Evolutionary conservation across 2,888 invertebrate species (phyloP).

Genomic region (Tipula unca): DNA sequence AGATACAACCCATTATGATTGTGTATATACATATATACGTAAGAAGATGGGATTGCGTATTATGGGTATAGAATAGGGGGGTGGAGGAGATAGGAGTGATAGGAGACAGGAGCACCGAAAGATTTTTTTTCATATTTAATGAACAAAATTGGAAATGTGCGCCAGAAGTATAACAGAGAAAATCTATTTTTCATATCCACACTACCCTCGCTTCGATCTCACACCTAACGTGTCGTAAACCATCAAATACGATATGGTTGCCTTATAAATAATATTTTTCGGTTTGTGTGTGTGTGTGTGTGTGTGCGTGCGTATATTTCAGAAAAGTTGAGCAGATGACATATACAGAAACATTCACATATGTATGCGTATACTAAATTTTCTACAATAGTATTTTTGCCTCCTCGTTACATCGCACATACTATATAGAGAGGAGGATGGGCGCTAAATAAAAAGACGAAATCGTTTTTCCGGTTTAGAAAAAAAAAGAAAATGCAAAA

Average conservation of each 20-base stretch:
- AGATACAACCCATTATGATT: background rate
- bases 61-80: background rate
- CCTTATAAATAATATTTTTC: too few species aligned
- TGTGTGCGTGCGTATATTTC: background rate
- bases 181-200: background rate
- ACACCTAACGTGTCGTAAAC: too few species aligned
- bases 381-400: too few species aligned
- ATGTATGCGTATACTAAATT: too few species aligned
- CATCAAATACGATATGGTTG: too few species aligned
- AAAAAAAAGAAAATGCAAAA: too few species aligned
- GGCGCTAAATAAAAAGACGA: background rate
- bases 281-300: too few species aligned
- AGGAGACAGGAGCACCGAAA: background rate
- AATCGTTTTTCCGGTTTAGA: background rate
- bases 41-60: background rate
- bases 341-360: background rate
- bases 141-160: background rate
- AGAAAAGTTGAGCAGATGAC: background rate
- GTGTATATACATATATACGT: background rate
- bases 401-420: too few species aligned
- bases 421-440: background rate
- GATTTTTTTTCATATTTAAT: background rate
- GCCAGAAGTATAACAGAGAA: background rate
- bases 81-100: too few species aligned
- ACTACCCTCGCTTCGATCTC: background rate